Conservation (phyloP, 1,140 invertebrate species). For the Drosophila kanapiae region DNA sequence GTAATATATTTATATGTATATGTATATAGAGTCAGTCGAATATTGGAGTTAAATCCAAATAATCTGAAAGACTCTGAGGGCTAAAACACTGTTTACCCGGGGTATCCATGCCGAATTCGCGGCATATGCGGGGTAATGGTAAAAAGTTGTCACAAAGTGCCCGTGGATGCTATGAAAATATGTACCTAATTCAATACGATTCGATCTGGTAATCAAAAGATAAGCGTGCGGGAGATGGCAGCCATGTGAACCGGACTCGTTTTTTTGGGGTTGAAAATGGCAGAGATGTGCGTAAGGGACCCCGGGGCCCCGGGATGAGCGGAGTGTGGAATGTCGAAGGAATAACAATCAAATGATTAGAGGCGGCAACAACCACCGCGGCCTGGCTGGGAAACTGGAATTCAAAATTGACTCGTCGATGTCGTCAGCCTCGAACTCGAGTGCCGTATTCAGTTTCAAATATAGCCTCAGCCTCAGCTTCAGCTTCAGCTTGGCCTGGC, state of each 20-base stretch:
- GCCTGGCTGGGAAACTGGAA: constrained; percentile 62
- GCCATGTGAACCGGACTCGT: constrained; percentile 38
- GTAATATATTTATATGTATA: neutral
- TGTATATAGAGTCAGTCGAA: neutral
- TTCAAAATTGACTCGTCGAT: constrained; percentile 76
- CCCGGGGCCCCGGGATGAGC: constrained; percentile 17
- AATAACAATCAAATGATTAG: constrained; percentile 80
- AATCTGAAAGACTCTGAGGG: neutral
- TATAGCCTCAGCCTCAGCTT: constrained; percentile 9
- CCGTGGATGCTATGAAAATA: constrained; percentile 34
- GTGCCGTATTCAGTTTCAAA: constrained; percentile 14
- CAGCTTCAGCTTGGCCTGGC: constrained; percentile 10
- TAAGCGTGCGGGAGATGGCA: constrained; percentile 53
- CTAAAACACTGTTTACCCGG: constrained; percentile 8
- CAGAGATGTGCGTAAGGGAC: constrained; percentile 11
- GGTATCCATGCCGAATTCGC: constrained; percentile 29
- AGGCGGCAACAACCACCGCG: constrained; percentile 57
- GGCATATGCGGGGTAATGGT: constrained; percentile 50
- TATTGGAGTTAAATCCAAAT: neutral
- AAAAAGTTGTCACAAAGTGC: constrained; percentile 49
- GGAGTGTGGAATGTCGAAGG: constrained; percentile 71
- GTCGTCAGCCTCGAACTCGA: constrained; percentile 40
- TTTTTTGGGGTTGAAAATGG: constrained; percentile 11
- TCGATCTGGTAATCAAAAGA: constrained; percentile 80
- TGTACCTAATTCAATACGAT: constrained; percentile 78